Evolutionary conservation across 2,113 vertebrate species (phyloP), one percentile per base, ranked within the genome.

Genomic region (Ardeotis arabs): DNA sequence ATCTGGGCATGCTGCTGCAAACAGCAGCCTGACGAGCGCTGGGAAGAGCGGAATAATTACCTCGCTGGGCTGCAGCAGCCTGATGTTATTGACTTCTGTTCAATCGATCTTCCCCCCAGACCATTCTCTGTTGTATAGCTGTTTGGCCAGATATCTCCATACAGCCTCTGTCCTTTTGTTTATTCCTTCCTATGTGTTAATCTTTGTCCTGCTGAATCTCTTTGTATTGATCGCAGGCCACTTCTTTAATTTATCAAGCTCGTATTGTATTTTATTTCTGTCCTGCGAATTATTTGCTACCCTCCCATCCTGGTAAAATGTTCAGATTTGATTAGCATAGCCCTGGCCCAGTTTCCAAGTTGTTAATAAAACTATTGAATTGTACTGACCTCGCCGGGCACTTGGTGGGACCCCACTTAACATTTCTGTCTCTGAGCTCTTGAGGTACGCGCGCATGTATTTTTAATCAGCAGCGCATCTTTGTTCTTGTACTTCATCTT

Each of bases 281-380:
- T 97, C 93, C 82, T 96, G 84, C 53, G 90, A 94, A 96, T 96
- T 94, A 93, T 95, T 95, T 95, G 89, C 91, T 88, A 63, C 68
- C 93, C 75, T 96, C 96, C 94, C 69, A 87, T 76, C 95, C 73
- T 59, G 78, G 62, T 66, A 87, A 77, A 89, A 97, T 69, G 81
- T 78, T 92, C 75, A 96, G 89, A 88, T 97, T 96, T 97, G 96
- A 97, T 96, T 96, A 97, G 81, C 68, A 90, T 92, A 55, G 14
- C 86, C 83, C 60, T 87, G 73, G 95, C 74, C 86, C 49, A 37
- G 84, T 88, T 87, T 97, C 75, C 69, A 93, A 95, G 66, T 87
- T 95, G 74, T 95, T 97, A 97, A 97, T 96, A 95, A 97, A 98
- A 96, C 94, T 95, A 97, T 96, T 96, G 95, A 97, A 96, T 97